Base-by-base conservation (phyloP, 2,113 vertebrate species). In the Cyprinus carpio region DNA sequence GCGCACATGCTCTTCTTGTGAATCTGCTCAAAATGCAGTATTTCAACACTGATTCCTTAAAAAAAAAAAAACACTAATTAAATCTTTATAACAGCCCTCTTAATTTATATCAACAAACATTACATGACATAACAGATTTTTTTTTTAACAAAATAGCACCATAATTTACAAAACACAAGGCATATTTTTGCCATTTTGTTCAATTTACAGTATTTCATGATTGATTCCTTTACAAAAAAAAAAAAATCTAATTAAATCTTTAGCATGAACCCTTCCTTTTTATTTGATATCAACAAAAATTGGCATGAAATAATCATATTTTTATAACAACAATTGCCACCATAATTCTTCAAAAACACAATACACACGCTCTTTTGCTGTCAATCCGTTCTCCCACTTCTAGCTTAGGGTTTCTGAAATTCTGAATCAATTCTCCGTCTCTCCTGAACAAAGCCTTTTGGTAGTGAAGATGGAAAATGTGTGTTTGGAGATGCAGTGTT, bases 401-500 rank as follows among this genome's bases (percentile, higher is more conserved):
- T 11, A 62, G 76, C 34, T 79, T 62, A 25, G 76, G 56, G 76
- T 62, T 79, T 62, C 85, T 72, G 60, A 69, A 80, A 82, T 84
- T 84, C 49, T 51, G 81, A 86, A 86, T 86, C 87, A 86, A 72
- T 86, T 72, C 37, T 51, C 43, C 34, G 81, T 67, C 46, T 86
- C 80, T 64, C 20, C 62, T 88, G 77, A 82, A 84, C 81, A 84
- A 82, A 75, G 81, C 79, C 75, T 83, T 81, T 85, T 75, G 67
- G 82, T 56, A 81, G 84, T 75, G 81, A 86, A 74, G 58, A 79
- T 72, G 84, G 84, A 72, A 75, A 86, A 84, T 74, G 85, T 86
- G 87, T 88, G 82, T 69, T 83, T 79, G 67, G 82, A 77, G 87
- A 81, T 84, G 69, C 87, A 82, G 82, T 77, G 76, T 86, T 86